These are phyloP conservation scores for Neoniphon sammara DNA, from an alignment of 2,797 vertebrate genomes.

Conservation along the genomic window DNA sequence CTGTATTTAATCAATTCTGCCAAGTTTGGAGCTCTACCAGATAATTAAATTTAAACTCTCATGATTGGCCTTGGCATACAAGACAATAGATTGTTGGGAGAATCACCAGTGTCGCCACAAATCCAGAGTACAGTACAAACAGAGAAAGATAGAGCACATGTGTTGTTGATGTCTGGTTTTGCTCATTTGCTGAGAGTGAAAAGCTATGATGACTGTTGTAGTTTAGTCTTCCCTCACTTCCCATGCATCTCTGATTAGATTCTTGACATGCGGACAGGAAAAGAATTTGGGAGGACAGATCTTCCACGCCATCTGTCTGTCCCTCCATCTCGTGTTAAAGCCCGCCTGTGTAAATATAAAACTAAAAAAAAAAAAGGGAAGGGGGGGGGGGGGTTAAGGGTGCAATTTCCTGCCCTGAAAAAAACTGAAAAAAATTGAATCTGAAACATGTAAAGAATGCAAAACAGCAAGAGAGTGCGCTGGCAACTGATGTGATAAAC, in stretches of 20 bases:
- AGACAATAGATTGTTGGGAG: no score
- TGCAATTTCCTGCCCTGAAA: constrained; percentile 59
- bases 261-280: constrained; percentile 67
- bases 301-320: constrained; percentile 44
- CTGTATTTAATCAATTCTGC: neutral
- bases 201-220: constrained; percentile 23
- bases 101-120: no score
- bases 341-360: constrained; percentile 17
- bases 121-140: neutral
- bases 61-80: neutral
- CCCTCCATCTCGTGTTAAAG: constrained; percentile 44
- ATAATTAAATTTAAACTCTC: neutral
- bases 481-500: constrained; percentile 41
- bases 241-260: constrained; percentile 60
- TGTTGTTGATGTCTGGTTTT: constrained; percentile 19
- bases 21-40: neutral
- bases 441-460: constrained; percentile 64
- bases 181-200: constrained; percentile 13
- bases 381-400: no score
- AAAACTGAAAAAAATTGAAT: constrained; percentile 41
- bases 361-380: constrained; percentile 4
- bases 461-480: constrained; percentile 17
- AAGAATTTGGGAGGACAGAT: constrained; percentile 55
- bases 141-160: neutral
- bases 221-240: constrained; percentile 43